A percentile compares a stretch with the other conserved stretches of the same genome.
These are phyloP conservation scores for Ectropis grisescens DNA, from an alignment of 1,140 invertebrate species.

Conservation along the genomic window DNA sequence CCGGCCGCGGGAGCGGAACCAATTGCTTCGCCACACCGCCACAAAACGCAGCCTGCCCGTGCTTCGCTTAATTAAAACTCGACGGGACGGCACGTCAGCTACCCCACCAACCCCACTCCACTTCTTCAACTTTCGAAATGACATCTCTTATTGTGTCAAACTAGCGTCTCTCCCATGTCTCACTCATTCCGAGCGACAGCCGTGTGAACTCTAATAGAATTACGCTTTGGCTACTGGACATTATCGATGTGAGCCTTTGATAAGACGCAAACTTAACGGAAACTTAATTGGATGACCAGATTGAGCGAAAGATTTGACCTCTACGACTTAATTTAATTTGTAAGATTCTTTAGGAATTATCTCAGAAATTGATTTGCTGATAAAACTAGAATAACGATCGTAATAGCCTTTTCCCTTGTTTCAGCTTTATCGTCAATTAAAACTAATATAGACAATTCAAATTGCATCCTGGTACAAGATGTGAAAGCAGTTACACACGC, in stretches of 20 bases:
- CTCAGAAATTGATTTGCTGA: neutral
- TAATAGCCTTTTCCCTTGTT: conserved; percentile 69
- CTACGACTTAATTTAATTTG: conserved; percentile 5
- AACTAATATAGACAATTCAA: conserved; percentile 84
- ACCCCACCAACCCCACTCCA: conserved; percentile 32
- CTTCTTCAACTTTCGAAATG: conserved; percentile 30
- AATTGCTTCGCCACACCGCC: conserved; percentile 55
- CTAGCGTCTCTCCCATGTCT: conserved; percentile 31
- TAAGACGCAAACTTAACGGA: conserved; percentile 27
- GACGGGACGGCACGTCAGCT: conserved; percentile 50
- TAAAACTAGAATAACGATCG: too few species aligned
- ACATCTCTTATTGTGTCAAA: conserved; percentile 42
- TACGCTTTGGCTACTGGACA: conserved; percentile 25
- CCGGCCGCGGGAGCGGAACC: conserved; percentile 39
- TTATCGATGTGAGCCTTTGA: conserved; percentile 24
- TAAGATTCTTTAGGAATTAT: neutral
- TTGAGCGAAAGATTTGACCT: conserved; percentile 18
- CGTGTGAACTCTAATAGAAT: conserved; percentile 29
- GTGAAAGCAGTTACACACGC: conserved; percentile 89
- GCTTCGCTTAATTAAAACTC: conserved; percentile 62
- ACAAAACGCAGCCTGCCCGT: conserved; percentile 46
- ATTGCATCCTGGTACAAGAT: conserved; percentile 91
- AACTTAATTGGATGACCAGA: conserved; percentile 28
- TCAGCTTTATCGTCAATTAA: conserved; percentile 89
- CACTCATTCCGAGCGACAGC: conserved; percentile 17